Evolutionary conservation across 2,113 vertebrate species (phyloP).

Genomic region (Hippocampus mohnikei): DNA sequence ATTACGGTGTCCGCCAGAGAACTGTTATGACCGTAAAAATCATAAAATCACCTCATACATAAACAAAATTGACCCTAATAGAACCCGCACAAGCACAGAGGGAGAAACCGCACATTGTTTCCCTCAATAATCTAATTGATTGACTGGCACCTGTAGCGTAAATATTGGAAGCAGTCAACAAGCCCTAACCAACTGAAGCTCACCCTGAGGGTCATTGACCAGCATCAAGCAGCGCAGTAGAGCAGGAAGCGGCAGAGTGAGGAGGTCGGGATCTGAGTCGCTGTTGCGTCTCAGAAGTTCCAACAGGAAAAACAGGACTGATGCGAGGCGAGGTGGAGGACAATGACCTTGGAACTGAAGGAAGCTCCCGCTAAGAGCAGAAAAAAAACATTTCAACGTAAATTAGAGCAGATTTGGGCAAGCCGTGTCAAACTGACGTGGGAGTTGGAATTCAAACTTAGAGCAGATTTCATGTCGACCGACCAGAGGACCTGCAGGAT

Average conservation of each 20-base stretch:
- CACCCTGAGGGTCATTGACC: slow-evolving; percentile 88
- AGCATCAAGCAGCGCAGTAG: slow-evolving; percentile 84
- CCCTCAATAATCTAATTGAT: not conserved
- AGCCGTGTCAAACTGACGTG: not conserved
- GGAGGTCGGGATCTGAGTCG: slow-evolving; percentile 66
- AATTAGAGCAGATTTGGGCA: not conserved
- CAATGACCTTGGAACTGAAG: slow-evolving; percentile 83
- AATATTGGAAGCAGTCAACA: not conserved
- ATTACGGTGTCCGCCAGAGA: not conserved
- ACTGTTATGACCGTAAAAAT: not conserved
- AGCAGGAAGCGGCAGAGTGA: slow-evolving; percentile 74
- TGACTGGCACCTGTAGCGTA: not conserved
- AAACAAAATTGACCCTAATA: no score
- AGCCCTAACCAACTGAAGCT: slow-evolving; percentile 16
- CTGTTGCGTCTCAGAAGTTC: slow-evolving; percentile 79
- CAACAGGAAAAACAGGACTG: slow-evolving; percentile 78
- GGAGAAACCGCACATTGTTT: not conserved
- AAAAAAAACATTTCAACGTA: not conserved
- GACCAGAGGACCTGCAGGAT: slow-evolving; percentile 72
- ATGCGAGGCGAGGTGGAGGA: slow-evolving; percentile 80
- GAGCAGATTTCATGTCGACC: slow-evolving; percentile 8
- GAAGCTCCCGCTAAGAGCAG: slow-evolving; percentile 77
- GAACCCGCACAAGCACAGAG: no score
- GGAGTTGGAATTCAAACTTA: not conserved
- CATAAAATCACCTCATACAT: not conserved